Base-by-base conservation (phyloP, 2,113 vertebrate species). In the Amblyopsis rosae region DNA sequence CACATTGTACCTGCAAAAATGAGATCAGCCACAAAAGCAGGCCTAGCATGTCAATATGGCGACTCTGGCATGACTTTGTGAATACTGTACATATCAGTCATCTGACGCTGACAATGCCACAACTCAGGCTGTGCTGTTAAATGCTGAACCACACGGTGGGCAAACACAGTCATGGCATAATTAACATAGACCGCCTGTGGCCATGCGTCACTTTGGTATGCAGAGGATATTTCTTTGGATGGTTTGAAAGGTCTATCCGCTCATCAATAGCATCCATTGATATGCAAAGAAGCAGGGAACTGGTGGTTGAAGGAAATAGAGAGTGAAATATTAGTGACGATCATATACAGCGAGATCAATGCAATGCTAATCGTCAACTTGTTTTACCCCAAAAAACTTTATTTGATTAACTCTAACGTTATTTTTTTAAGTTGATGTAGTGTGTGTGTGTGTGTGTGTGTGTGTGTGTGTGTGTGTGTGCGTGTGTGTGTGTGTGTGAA, bases 61-160 rank as follows among this genome's bases (percentile, higher is more conserved):
- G 26, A 11, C 26, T 65, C 65, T 82, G 32, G 13, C 67, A n/a
- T 69, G 65, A 66, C 53, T 55, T 32, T 47, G 68, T 63, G 26
- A 26, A 26, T 2, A 26, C 26, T 3, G 35, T 41, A 54, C 69
- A 66, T 74, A 82, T 80, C 64, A 64, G 15, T 33, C 60, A 59
- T 75, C 59, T 63, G 64, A 75, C 62, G 51, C 32, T 33, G 47
- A 84, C 81, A 66, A 86, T 77, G 73, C 82, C 49, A 58, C 71
- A 77, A 71, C 70, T 71, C 77, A 71, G 68, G 67, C 69, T 61
- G 57, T 57, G 47, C 55, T 67, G 69, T 69, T 73, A 73, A 84
- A 76, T 41, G 46, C 46, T 17, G 69, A 67, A 59, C 12, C 19
- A 67, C 49, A 55, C 58, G 49, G 45, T 65, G 65, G 58, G 61